Percentiles rank a stretch among this genome's conserved stretches.
Conservation (phyloP, 2,797 vertebrate species). For the Smutsia temminckii region DNA sequence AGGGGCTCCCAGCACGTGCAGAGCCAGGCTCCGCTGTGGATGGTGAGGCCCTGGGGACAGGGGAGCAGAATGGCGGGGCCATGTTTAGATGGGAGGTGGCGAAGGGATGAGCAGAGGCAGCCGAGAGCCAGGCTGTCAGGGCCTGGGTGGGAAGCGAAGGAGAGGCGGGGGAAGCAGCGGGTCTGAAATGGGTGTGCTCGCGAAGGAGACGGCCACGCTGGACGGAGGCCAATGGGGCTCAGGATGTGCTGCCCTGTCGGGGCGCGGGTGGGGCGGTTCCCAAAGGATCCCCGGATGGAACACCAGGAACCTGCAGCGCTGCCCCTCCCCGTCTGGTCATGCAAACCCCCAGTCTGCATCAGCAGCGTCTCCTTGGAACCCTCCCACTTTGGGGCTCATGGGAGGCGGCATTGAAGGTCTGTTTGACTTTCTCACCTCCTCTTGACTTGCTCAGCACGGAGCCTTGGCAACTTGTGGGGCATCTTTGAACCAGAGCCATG, state of each 20-base stretch:
- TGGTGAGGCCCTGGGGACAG: not conserved
- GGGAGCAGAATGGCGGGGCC: not conserved
- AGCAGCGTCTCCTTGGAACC: conserved; percentile 55
- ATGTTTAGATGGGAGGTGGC: not conserved
- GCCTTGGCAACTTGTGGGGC: conserved; percentile 58
- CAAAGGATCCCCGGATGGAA: not conserved
- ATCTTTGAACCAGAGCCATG: conserved; percentile 64
- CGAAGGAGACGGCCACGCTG: not conserved
- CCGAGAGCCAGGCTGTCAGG: not conserved
- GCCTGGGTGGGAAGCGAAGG: too few relatives aligned
- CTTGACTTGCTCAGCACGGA: conserved; percentile 76
- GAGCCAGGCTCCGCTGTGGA: not conserved
- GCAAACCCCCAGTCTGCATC: conserved; percentile 64
- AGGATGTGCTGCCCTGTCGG: not conserved
- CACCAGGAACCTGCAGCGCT: conserved; percentile 38
- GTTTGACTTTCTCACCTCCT: conserved; percentile 80
- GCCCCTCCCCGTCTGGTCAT: not conserved
- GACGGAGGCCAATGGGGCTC: not conserved
- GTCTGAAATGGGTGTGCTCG: not conserved
- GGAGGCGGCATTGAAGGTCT: conserved; percentile 47
- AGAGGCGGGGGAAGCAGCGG: not conserved
- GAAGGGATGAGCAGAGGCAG: not conserved
- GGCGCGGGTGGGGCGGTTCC: not conserved
- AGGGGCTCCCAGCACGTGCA: rapidly evolving
- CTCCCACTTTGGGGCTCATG: not conserved